Base-by-base conservation (phyloP, 2,888 invertebrate genomes). In the Lithophane leautieri region DNA sequence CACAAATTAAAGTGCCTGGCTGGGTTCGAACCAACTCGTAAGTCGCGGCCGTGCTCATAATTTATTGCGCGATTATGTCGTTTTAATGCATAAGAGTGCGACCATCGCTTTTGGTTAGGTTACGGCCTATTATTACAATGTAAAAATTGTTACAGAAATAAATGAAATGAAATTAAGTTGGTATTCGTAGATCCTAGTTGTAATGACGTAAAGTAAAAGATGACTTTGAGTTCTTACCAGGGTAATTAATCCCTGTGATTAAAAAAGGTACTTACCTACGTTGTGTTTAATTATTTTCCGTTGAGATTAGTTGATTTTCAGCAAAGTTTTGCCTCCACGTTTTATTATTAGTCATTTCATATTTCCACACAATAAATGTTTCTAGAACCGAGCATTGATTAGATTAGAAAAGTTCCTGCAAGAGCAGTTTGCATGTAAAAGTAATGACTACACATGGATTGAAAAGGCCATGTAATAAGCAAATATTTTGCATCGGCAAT, bases 201-300 rank as follows among this genome's bases (percentile, higher is more conserved):
- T 58, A 25, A 44, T 44, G 22, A 28, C 22, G 25, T 61, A 1
- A 22, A 40, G 4, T 40, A 19, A 68, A 40, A 58, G 7, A 40
- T n/a, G n/a, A 19, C n/a, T 67, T n/a, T 68, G 54, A 34, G n/a
- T 54, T 67, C n/a, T 19, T 34, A 52, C 52, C 11, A 52, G n/a
- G 34, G 34, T 34, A 34, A n/a, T 56, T 34, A 34, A n/a, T 56
- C 34, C 25, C 47, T 50, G 34, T 34, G 16, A 12, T 22, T 61
- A 22, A 61, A 34, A 34, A 22, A 61, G 22, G 22, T 34, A 28
- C 1, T 2, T 2, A 34, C 28, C 1, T 7, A 34, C 8, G 14
- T n/a, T n/a, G 16, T 4, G 40, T n/a, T n/a, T n/a, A n/a, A n/a
- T n/a, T n/a, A n/a, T n/a, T n/a, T n/a, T n/a, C n/a, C n/a, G n/a